Evolutionary conservation across 2,888 invertebrate genomes (phyloP).

Genomic region (Adelognathus sp.): DNA sequence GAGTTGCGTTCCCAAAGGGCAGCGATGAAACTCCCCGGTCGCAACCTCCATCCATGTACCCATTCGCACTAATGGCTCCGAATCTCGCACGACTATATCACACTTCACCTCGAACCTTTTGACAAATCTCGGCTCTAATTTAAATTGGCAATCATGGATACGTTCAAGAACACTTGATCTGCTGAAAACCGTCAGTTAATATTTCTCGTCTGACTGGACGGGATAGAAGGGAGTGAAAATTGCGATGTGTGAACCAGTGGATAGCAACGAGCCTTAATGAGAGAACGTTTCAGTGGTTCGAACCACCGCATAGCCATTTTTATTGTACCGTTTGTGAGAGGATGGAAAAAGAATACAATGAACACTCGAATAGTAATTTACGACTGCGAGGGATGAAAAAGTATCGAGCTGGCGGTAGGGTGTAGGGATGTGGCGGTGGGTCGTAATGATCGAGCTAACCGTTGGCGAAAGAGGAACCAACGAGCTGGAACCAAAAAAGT

Average conservation of each 20-base stretch:
- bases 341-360: not conserved
- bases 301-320: not conserved
- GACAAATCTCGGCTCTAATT: no score
- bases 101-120: not conserved
- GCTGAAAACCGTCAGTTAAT: no score
- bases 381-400: constrained; percentile 12
- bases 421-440: not conserved
- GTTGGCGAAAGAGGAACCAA: not conserved
- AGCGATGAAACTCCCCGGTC: not conserved
- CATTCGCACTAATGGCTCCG: constrained; percentile 1
- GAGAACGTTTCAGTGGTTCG: not conserved
- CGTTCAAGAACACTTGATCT: no score
- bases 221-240: no score
- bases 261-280: not conserved
- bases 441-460: constrained; percentile 1
- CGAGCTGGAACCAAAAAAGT: not conserved
- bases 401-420: not conserved
- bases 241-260: no score
- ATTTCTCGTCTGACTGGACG: no score
- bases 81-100: constrained; percentile 12
- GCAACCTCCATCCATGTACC: no score
- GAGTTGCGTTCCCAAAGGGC: not conserved
- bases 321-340: not conserved
- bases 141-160: no score
- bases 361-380: constrained; percentile 2